Evolutionary conservation across 1,140 invertebrate species (phyloP), one percentile per base, ranked within the genome.

Genomic region (Eufriesea mexicana): DNA sequence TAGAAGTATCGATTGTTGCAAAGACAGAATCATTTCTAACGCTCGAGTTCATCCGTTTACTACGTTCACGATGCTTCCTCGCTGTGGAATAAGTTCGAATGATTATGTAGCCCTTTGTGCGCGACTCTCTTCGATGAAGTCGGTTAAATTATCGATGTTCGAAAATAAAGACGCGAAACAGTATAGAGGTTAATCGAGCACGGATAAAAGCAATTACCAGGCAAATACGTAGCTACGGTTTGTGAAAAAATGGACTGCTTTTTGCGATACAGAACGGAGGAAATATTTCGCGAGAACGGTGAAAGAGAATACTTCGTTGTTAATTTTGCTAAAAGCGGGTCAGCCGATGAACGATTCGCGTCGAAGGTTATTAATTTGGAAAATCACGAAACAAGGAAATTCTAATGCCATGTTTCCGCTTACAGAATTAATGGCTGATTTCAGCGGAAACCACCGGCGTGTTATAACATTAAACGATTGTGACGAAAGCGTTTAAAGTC

Each of bases 311-410:
- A 23, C 45, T 45, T 16, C 42, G 42, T 67, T 47, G 16, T 67
- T 67, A 67, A 45, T 67, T 67, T 45, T 14, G 42, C 16, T 67
- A 67, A 67, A 67, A 45, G 42, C 64, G 4, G 42, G 23, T 42
- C 42, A 18, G n/a, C 18, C 54, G 54, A 28, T 55, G 42, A 68
- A 14, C 23, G 61, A n/a, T n/a, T 28, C 42, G 8, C 12, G 42
- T 70, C 18, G 20, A 23, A 45, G 12, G 51, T 57, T 70, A 70
- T 57, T 68, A 78, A 78, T 78, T 23, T 45, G 16, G 23, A 55
- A 70, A 57, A 70, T 70, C 51, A 23, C 6, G n/a, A 14, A 70
- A 78, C 42, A n/a, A 35, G 8, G 25, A 42, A 14, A 70, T 57
- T 78, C 42, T 18, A 57, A 45, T 47, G 51, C 47, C 42, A 57